Evolutionary conservation across 2,888 invertebrate species (phyloP).

Genomic region (Dichetophora obliterata): DNA sequence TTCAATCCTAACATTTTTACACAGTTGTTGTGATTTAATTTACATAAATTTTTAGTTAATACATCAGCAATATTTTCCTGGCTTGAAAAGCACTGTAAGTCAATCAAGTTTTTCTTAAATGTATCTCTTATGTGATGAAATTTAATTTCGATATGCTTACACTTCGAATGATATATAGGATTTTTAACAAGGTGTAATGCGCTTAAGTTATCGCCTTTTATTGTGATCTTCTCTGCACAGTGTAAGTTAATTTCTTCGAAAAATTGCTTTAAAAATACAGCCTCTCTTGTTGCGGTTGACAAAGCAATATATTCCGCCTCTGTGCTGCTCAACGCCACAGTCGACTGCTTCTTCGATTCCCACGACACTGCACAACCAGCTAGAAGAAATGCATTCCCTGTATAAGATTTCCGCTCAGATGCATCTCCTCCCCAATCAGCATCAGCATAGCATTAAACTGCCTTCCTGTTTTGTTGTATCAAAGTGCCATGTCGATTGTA

Average conservation of each 20-base stretch:
- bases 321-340: too few species aligned
- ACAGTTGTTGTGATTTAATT: slow-evolving; percentile 33
- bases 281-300: slow-evolving; percentile 33
- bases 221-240: slow-evolving; percentile 4
- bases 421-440: slow-evolving; percentile 47
- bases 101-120: too few species aligned
- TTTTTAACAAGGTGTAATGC: too few species aligned
- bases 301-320: slow-evolving; percentile 39
- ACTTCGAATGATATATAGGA: too few species aligned
- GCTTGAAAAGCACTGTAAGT: slow-evolving; percentile 38
- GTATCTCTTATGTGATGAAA: too few species aligned
- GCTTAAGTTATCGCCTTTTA: too few species aligned
- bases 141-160: too few species aligned
- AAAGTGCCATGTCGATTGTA: slow-evolving; percentile 30
- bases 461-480: slow-evolving; percentile 34
- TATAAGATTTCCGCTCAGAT: slow-evolving; percentile 44
- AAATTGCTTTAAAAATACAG: not conserved
- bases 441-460: slow-evolving; percentile 42
- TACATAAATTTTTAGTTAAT: slow-evolving; percentile 41
- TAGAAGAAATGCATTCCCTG: slow-evolving; percentile 41
- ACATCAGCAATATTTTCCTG: too few species aligned
- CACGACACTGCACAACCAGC: slow-evolving; percentile 43
- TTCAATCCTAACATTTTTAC: slow-evolving; percentile 34
- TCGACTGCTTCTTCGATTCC: slow-evolving; percentile 44
- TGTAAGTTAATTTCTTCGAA: slow-evolving; percentile 9